A percentile compares a stretch with the other conserved stretches of the same genome.
Evolutionary conservation across 1,140 invertebrate species (phyloP).

Genomic region (Lutraria rhynchaena): DNA sequence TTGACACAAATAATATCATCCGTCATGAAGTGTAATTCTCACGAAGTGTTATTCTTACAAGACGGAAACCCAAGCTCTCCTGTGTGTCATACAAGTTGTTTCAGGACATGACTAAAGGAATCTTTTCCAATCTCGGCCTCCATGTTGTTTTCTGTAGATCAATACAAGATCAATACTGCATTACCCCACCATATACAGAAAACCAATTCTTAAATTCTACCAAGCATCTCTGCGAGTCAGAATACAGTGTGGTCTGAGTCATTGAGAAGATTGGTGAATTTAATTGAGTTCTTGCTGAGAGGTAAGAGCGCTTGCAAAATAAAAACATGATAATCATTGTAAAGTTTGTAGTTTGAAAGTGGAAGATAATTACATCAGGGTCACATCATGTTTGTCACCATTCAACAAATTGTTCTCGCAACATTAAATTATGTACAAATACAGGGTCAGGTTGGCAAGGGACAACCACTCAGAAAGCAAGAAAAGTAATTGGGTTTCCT

Average conservation of each 20-base stretch:
- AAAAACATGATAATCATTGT: background rate
- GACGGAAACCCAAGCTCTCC: too few species aligned
- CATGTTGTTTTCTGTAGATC: constrained; percentile 26
- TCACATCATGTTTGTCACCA: too few species aligned
- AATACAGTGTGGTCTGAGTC: constrained; percentile 35
- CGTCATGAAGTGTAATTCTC: too few species aligned
- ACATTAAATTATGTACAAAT: too few species aligned
- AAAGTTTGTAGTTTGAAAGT: too few species aligned
- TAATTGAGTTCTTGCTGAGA: constrained; percentile 26
- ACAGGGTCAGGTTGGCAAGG: too few species aligned
- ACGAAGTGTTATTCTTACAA: too few species aligned
- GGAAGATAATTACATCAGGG: too few species aligned
- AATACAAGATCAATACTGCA: constrained; percentile 30
- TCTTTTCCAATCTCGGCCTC: constrained; percentile 32
- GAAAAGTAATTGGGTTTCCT: too few species aligned
- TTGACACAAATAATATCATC: too few species aligned
- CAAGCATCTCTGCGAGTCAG: constrained; percentile 36
- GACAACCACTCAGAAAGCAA: too few species aligned
- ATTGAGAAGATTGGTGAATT: constrained; percentile 40
- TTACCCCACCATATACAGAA: constrained; percentile 31
- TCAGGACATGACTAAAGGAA: constrained; percentile 23
- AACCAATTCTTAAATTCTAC: constrained; percentile 31
- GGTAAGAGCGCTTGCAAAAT: constrained; percentile 12
- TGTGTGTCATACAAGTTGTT: constrained; percentile 28
- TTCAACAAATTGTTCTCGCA: too few species aligned